Base-by-base conservation (phyloP, 2,113 vertebrate genomes). In the Sporophila hypoxantha region DNA sequence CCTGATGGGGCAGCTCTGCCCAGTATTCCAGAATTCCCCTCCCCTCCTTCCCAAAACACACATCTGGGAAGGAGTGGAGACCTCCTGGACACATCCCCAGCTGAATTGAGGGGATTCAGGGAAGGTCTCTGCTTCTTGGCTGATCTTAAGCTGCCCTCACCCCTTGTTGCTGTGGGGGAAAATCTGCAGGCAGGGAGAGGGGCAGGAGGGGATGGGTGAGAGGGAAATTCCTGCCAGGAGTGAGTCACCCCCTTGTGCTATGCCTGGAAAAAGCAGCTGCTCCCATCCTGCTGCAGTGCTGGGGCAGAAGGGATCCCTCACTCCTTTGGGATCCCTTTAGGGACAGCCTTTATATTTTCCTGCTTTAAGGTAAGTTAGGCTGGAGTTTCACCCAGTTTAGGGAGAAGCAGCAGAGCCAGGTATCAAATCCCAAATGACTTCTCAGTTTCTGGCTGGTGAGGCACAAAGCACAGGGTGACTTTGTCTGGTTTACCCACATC, bases 221-320 rank as follows among this genome's bases (percentile, higher is more conserved):
- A 50, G 82, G 92, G 78, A 91, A 94, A 92, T 84, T 89, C 66
- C 70, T 87, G 57, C 61, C 1, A 4, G 82, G 64, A 23, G n/a
- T 91, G 90, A 92, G 71, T 91, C 92, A 91, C 1, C 25, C 74
- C 34, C 46, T 0, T 6, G 0, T 82, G 92, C 77, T 76, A 10
- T 0, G 60, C 49, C 78, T 91, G 88, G 82, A 91, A 95, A 92
- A 95, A 95, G n/a, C 75, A 68, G 46, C 68, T 62, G 67, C 76
- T 78, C 62, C 78, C 79, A 44, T 65, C 71, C 64, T 74, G 52
- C 56, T 36, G 73, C 0, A 0, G 14, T 23, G 78, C 67, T 79
- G 57, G 26, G 36, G 10, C 15, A 34, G 12, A 44, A 32, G 20
- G 41, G 27, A 41, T 49, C 12, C 0, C 17, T 1, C 5, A 32